Evolutionary conservation across 2,113 vertebrate species (phyloP), one percentile per base, ranked within the genome.

Genomic region (Turdus rufiventris): DNA sequence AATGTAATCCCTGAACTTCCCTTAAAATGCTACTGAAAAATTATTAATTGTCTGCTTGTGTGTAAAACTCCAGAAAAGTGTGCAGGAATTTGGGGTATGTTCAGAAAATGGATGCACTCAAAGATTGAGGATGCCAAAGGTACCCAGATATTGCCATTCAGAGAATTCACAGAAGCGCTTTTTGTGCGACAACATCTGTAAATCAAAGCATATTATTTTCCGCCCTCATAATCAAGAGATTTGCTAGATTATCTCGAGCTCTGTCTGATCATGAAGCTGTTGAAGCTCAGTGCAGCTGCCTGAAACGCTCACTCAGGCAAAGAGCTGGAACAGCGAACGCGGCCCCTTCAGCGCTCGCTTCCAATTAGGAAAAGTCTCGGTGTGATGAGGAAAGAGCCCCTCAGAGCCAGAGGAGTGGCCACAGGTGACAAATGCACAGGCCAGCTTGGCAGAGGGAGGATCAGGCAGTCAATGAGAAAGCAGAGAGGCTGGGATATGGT

Each of bases 171-270:
- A 68, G 56, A 8, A 62, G 36, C 45, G 3, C 62, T 74, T 83
- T 57, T 33, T 84, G 72, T 82, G 82, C 87, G 10, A 89, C 85
- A 84, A 72, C 85, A 80, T 88, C 92, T 90, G 83, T 73, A 87
- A 93, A 90, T 93, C 91, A 94, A 88, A 94, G 85, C 48, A 5
- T 12, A 70, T 95, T 66, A 60, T 84, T 63, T 94, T 65, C 63
- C 87, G 89, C 68, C 93, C 89, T 92, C 88, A 48, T 24, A 82
- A 95, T 85, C 70, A 82, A 91, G 82, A 90, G 85, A 81, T 96
- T 92, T 91, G 88, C 82, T 83, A 31, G 56, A 92, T 68, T 53
- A 93, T 75, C 76, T 21, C 17, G 72, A 85, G 81, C 48, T 93
- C 71, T 53, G 84, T 56, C 83, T 92, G 80, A 47, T 94, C 42